phyloP scores from a whole-genome alignment of 1,140 invertebrate genomes.

The Ceratosolen solmsi region DNA sequence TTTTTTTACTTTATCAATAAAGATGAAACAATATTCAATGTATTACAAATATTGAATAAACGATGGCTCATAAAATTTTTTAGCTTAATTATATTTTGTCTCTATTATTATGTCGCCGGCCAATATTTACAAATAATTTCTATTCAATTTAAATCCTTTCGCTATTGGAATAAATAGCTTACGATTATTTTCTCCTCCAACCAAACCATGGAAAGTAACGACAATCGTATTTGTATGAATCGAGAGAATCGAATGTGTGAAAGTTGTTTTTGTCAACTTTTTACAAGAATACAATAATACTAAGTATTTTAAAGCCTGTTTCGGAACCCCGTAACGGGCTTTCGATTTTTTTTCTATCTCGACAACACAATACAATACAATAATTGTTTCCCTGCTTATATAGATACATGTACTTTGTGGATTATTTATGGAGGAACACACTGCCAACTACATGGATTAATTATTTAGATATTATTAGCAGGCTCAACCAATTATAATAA shows the following conservation, averaged over 20 bases:
- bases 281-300: not conserved
- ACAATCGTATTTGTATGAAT: not conserved
- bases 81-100: not conserved
- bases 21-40: not conserved
- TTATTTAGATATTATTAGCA: too few species aligned
- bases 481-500: too few species aligned
- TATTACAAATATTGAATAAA: slow-evolving; percentile 2
- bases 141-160: slow-evolving; percentile 1
- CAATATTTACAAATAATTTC: not conserved
- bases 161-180: not conserved
- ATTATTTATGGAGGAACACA: too few species aligned
- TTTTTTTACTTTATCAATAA: not conserved
- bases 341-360: too few species aligned
- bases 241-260: not conserved
- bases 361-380: too few species aligned
- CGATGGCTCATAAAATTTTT: not conserved
- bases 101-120: not conserved
- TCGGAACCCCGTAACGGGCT: not conserved
- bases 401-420: too few species aligned
- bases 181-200: not conserved
- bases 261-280: not conserved
- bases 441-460: too few species aligned
- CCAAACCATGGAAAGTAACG: slow-evolving; percentile 9
- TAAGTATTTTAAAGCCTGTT: not conserved
- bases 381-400: too few species aligned